These are phyloP conservation scores for Antheraea assamensis DNA, from an alignment of 2,888 invertebrate genomes.

Conservation along the genomic window DNA sequence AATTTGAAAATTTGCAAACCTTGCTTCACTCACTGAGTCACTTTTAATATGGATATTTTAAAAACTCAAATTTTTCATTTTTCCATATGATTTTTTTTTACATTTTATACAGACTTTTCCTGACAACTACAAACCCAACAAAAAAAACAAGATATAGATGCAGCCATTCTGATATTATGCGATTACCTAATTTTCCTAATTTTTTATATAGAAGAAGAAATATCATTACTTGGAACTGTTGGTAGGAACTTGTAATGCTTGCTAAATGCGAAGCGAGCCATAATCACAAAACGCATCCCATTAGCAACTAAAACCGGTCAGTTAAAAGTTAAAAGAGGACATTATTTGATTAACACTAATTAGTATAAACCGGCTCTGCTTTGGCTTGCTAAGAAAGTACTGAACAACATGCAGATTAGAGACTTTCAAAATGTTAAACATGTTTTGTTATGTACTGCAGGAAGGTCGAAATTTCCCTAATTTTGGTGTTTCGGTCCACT, in stretches of 20 bases:
- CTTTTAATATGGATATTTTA: too few relatives aligned
- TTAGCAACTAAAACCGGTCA: constrained; percentile 54
- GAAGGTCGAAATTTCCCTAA: constrained; percentile 35
- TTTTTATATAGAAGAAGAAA: background rate
- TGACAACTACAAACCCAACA: too few relatives aligned
- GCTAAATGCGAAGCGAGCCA: background rate
- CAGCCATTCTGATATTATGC: too few relatives aligned
- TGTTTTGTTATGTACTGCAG: constrained; percentile 31
- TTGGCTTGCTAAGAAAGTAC: constrained; percentile 62
- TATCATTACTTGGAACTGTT: background rate
- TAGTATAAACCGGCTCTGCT: constrained; percentile 70
- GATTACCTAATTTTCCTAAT: too few relatives aligned
- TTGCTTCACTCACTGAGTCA: too few relatives aligned
- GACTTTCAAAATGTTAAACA: constrained; percentile 10
- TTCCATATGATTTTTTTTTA: too few relatives aligned
- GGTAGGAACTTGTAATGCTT: background rate
- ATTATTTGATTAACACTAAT: constrained; percentile 81
- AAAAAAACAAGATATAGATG: too few relatives aligned
- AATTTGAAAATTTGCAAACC: too few relatives aligned
- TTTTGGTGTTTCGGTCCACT: background rate
- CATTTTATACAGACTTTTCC: too few relatives aligned
- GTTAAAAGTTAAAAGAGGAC: constrained; percentile 64
- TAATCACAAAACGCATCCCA: constrained; percentile 30
- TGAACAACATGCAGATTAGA: constrained; percentile 21
- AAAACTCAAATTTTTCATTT: too few relatives aligned